These are phyloP conservation scores for Sitophilus oryzae DNA, from an alignment of 1,140 invertebrate genomes.

Conservation along the genomic window DNA sequence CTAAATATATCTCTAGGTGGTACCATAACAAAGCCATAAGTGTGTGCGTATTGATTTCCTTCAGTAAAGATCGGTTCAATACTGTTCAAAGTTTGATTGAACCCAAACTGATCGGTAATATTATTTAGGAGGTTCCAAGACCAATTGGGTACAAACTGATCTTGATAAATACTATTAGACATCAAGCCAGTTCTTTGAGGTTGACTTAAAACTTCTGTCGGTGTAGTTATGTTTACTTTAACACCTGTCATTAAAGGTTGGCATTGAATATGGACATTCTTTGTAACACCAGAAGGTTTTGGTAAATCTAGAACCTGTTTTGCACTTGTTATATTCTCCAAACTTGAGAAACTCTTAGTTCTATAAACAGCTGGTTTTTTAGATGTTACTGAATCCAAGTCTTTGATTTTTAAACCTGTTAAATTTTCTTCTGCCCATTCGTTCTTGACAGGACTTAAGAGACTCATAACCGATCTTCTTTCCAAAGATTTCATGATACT, in stretches of 20 bases:
- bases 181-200: not conserved
- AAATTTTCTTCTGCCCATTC: not conserved
- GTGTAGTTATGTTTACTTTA: not conserved
- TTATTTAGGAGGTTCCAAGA: constrained; percentile 5
- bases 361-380: not conserved
- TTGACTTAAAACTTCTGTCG: not conserved
- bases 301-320: not conserved
- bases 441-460: not conserved
- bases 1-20: not conserved
- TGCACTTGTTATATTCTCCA: not conserved
- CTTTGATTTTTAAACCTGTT: not conserved
- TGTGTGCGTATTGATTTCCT: constrained; percentile 12
- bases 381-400: not conserved
- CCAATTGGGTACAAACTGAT: not conserved
- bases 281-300: not conserved
- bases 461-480: too few relatives aligned
- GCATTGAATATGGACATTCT: not conserved
- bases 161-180: not conserved
- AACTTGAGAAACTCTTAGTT: not conserved
- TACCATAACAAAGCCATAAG: constrained; percentile 4
- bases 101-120: constrained; percentile 12
- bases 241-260: not conserved
- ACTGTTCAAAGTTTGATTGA: constrained; percentile 4
- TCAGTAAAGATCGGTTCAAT: constrained; percentile 7
- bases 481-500: not conserved